Conservation (phyloP, 2,888 invertebrate genomes). For the Pyrgus malvae region DNA sequence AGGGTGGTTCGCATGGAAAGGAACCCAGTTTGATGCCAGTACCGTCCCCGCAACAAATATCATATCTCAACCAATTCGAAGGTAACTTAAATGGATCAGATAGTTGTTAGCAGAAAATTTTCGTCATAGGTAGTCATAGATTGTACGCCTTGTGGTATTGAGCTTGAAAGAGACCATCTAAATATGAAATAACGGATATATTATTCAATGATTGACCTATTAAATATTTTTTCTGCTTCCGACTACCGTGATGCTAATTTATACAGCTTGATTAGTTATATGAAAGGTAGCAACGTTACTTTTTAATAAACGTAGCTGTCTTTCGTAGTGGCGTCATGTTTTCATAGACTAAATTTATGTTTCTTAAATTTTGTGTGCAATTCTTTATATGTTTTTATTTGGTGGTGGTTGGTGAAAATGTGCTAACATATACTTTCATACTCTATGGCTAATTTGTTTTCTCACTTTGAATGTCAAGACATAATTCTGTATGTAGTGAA, state of each 20-base stretch:
- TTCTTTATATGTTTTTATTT: conserved; percentile 47
- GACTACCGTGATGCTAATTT: conserved; percentile 31
- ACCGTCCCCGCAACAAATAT: conserved; percentile 97
- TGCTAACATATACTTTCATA: conserved; percentile 77
- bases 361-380: conserved; percentile 28
- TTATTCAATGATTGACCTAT: conserved; percentile 10
- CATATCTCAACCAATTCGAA: conserved; percentile 97
- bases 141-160: background rate
- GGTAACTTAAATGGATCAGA: conserved; percentile 69
- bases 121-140: conserved; percentile 8
- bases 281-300: conserved; percentile 26
- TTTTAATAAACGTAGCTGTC: conserved; percentile 14
- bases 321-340: conserved; percentile 6
- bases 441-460: conserved; percentile 79
- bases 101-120: conserved; percentile 48
- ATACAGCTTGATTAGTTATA: conserved; percentile 32
- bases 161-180: no score
- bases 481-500: conserved; percentile 6
- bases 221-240: conserved; percentile 30
- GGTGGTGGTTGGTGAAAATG: conserved; percentile 83
- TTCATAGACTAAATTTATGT: conserved; percentile 21
- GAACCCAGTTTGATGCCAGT: conserved; percentile 97
- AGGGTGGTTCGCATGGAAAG: conserved; percentile 79
- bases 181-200: no score
- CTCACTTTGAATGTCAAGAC: conserved; percentile 43